Base-by-base conservation (phyloP, 1,140 invertebrate species). In the Papilio glaucus region DNA sequence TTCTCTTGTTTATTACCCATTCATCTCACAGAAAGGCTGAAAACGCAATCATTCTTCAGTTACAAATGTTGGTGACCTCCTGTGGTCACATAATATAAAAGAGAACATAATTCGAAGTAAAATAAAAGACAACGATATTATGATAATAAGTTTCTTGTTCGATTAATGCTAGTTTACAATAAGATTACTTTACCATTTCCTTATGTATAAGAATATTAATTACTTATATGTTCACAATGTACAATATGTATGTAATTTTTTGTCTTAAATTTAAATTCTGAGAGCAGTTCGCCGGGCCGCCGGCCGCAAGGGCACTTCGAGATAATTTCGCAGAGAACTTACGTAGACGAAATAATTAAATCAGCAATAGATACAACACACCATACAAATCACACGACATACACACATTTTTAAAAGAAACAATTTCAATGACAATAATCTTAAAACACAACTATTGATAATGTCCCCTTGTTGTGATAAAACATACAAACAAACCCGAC, bases 81-180 rank as follows among this genome's bases (percentile, higher is more conserved):
- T 70, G 24, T 18, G 4, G 12, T 29, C 39, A 26, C 9, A 62
- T 42, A 42, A 41, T 18, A 49, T 33, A 6, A 33, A 33, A 33
- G 6, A 33, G 6, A 3, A 33, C 6, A 33, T 33, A 33, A 33
- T 33, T 33, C 29, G 29, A 21, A 45, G 38, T 18, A 37, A 85
- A 91, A 92, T 90, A 85, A 92, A 92, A 92, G 84, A 84, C 85
- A 81, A 69, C 72, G 63, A 82, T 90, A 88, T 90, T 92, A 92
- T 91, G 90, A 92, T 92, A 92, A 92, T 92, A 92, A 92, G 89
- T 92, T 91, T 92, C 83, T 91, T 92, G 88, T 92, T 91, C 81
- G 86, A 90, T 88, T 89, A 91, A 87, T 89, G 78, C 90, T 92
- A 92, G 85, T 88, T 89, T 92, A 91, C 90, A 91, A 89, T 92